Evolutionary conservation across 2,888 invertebrate genomes (phyloP).

Genomic region (Subacronicta megacephala): DNA sequence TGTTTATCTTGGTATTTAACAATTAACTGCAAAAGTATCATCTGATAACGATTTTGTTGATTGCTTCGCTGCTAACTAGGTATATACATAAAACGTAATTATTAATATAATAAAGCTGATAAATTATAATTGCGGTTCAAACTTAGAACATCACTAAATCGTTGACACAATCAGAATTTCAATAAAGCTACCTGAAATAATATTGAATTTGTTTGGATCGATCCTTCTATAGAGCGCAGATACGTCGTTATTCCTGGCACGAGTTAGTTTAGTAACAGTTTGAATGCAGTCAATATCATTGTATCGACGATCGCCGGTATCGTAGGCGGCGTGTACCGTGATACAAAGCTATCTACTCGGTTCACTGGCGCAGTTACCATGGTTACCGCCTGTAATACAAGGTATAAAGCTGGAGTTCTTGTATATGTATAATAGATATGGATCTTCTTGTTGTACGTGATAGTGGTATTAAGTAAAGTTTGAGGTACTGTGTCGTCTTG

Average conservation of each 20-base stretch:
- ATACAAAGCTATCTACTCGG: conserved; percentile 16
- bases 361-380: conserved; percentile 7
- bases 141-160: no score
- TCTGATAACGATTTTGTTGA: no score
- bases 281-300: conserved; percentile 16
- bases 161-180: neutral
- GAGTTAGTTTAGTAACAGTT: conserved; percentile 21
- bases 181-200: neutral
- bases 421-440: neutral
- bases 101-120: no score
- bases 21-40: no score
- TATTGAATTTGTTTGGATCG: neutral
- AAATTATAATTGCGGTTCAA: no score
- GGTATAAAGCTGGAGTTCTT: neutral
- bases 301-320: neutral
- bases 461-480: conserved; percentile 1
- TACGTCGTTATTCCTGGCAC: conserved; percentile 5
- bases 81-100: no score
- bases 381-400: conserved; percentile 17
- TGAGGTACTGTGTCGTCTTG: neutral
- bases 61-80: no score
- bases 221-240: no score
- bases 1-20: no score
- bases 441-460: conserved; percentile 4
- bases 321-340: neutral